A percentile compares a stretch with the other conserved stretches of the same genome.
These are phyloP conservation scores for Reinhardtius hippoglossoides DNA, from an alignment of 2,113 vertebrate genomes.

Conservation along the genomic window DNA sequence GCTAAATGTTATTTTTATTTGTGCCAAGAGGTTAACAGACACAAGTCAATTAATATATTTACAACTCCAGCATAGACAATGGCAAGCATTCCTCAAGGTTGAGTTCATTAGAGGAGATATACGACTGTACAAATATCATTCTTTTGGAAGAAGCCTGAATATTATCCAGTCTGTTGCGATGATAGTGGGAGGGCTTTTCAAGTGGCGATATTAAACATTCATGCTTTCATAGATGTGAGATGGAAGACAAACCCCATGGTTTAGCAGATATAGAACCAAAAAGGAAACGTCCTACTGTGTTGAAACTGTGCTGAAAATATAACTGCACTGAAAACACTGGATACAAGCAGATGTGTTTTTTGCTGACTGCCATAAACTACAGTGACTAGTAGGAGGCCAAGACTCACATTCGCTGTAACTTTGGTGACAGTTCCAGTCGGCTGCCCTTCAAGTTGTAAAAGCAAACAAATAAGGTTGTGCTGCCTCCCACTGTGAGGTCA, in stretches of 20 bases:
- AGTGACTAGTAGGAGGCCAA: background rate
- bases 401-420: conserved; percentile 47
- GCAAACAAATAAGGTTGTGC: conserved; percentile 78
- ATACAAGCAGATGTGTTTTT: conserved; percentile 39
- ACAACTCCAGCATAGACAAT: background rate
- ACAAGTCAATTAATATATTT: background rate
- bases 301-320: conserved; percentile 20
- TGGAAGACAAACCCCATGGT: conserved; percentile 5
- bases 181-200: conserved; percentile 20
- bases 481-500: conserved; percentile 72
- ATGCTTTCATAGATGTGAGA: conserved; percentile 27
- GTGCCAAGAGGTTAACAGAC: background rate
- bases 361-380: conserved; percentile 36
- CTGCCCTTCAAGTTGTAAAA: conserved; percentile 81
- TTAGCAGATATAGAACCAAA: conserved; percentile 26
- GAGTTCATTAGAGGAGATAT: conserved; percentile 33
- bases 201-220: conserved; percentile 42
- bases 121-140: conserved; percentile 26
- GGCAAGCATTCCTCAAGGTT: conserved; percentile 7
- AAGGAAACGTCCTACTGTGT: conserved; percentile 29
- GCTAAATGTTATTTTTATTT: background rate
- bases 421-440: conserved; percentile 58
- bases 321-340: conserved; percentile 5
- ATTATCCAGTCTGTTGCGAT: conserved; percentile 21
- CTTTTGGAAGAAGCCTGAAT: conserved; percentile 35